A percentile compares a stretch with the other conserved stretches of the same genome.
phyloP scores from a whole-genome alignment of 2,113 vertebrate genomes.

The Isurus oxyrinchus region DNA sequence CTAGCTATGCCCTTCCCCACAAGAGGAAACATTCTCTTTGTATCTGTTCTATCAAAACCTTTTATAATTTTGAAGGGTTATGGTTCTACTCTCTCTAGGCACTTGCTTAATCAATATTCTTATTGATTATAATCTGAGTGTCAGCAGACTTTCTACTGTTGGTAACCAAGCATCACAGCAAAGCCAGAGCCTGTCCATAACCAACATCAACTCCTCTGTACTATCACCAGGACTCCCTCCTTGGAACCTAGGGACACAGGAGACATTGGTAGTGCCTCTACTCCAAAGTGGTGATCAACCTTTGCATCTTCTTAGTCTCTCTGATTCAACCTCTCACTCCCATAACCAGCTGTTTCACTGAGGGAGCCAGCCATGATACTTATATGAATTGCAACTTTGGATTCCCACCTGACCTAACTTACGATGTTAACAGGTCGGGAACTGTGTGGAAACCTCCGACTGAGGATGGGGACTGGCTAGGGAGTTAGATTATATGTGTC shows the following conservation, averaged over 20 bases:
- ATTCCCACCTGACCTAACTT: not conserved
- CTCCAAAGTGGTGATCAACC: not conserved
- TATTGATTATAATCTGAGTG: no score
- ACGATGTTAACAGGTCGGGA: not conserved
- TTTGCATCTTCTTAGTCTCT: not conserved
- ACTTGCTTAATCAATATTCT: not conserved
- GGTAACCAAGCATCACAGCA: no score
- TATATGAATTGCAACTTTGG: not conserved
- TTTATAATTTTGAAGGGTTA: not conserved
- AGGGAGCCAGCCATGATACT: not conserved
- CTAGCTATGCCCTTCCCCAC: not conserved
- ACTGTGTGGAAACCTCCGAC: not conserved
- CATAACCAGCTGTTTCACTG: not conserved
- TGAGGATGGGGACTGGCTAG: not conserved
- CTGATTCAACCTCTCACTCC: not conserved
- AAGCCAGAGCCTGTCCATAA: not conserved
- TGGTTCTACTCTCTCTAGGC: not conserved
- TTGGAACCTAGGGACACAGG: not conserved
- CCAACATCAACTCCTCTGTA: not conserved
- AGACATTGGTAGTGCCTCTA: not conserved
- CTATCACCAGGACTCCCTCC: not conserved
- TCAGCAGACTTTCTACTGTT: no score
- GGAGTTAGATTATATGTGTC: not conserved
- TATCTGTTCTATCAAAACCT: not conserved
- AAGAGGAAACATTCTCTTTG: not conserved